These are phyloP conservation scores for Penelope pileata DNA, from an alignment of 2,113 vertebrate genomes.

Conservation along the genomic window DNA sequence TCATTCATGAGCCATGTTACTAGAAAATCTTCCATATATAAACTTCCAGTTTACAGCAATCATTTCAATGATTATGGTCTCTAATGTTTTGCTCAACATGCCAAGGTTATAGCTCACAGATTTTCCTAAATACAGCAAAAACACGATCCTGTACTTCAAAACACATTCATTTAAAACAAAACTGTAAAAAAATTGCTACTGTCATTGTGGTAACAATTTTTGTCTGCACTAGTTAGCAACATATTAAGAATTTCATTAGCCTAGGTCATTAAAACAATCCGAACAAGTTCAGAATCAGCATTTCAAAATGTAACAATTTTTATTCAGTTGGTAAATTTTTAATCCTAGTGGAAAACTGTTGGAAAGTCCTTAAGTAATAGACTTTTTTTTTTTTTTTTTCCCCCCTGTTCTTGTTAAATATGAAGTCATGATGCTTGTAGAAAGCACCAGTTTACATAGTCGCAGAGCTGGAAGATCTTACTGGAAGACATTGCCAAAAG, in stretches of 20 bases:
- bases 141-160: neutral
- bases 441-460: neutral
- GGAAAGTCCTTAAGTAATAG: neutral
- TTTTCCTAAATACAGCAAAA: neutral
- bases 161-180: neutral
- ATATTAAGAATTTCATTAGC: neutral
- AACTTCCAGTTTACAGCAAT: neutral
- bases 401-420: neutral
- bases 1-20: neutral
- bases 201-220: accelerated
- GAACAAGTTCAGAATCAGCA: neutral
- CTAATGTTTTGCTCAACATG: neutral
- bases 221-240: neutral
- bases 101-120: neutral
- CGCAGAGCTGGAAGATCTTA: neutral
- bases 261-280: neutral
- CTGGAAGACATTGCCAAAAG: neutral
- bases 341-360: neutral
- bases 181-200: neutral
- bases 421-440: neutral
- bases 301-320: neutral
- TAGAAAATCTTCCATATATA: neutral
- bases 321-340: neutral
- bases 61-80: neutral
- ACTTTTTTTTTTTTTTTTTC: neutral